Conservation (phyloP, 2,888 invertebrate species). For the Euclidia mi region DNA sequence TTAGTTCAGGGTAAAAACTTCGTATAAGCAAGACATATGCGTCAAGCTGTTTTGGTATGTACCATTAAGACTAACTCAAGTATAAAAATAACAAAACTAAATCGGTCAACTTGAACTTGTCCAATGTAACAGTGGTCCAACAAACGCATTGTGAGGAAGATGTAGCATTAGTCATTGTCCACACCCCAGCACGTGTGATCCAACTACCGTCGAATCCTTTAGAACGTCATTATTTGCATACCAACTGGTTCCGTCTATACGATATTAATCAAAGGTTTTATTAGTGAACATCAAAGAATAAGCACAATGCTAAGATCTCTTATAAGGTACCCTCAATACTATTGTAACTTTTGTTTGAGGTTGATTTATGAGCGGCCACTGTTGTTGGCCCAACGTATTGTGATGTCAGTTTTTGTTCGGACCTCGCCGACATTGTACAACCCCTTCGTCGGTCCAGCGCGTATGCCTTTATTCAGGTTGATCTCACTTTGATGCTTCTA, state of each 20-base stretch:
- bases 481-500: slow-evolving; percentile 88
- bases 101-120: slow-evolving; percentile 59
- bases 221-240: slow-evolving; percentile 87
- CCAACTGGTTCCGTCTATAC: slow-evolving; percentile 88
- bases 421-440: slow-evolving; percentile 88
- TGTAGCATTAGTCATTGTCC: slow-evolving; percentile 84
- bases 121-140: slow-evolving; percentile 56
- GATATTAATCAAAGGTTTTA: slow-evolving; percentile 90
- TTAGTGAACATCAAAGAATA: slow-evolving; percentile 90
- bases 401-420: slow-evolving; percentile 89
- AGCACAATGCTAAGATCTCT: slow-evolving; percentile 89
- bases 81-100: slow-evolving; percentile 53
- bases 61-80: slow-evolving; percentile 32
- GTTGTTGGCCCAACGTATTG: slow-evolving; percentile 88
- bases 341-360: slow-evolving; percentile 90
- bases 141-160: slow-evolving; percentile 82
- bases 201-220: slow-evolving; percentile 82
- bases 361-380: slow-evolving; percentile 90
- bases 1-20: too few species aligned
- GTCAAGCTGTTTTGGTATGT: slow-evolving; percentile 19
- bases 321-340: slow-evolving; percentile 90
- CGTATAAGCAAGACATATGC: too few species aligned
- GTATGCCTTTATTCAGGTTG: slow-evolving; percentile 85
- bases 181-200: slow-evolving; percentile 85
- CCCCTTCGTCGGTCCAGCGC: slow-evolving; percentile 85